Evolutionary conservation across 1,140 invertebrate species (phyloP).

Genomic region (Solenopsis fugax): DNA sequence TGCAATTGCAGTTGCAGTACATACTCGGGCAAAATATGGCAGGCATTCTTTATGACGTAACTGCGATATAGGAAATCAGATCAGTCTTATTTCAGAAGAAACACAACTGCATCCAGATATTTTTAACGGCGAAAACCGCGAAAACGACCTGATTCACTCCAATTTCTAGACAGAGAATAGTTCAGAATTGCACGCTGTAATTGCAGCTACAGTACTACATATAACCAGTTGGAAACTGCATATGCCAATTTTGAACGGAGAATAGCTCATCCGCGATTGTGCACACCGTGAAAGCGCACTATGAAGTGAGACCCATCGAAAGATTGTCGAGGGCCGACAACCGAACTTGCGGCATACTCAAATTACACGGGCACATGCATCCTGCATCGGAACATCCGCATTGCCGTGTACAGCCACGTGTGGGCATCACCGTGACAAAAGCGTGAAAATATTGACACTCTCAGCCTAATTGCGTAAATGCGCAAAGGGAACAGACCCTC

Average conservation of each 20-base stretch:
- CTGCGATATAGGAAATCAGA: background rate
- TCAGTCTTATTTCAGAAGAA: background rate
- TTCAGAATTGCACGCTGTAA: background rate
- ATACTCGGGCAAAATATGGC: background rate
- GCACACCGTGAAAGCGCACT: constrained; percentile 23
- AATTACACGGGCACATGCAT: constrained; percentile 55
- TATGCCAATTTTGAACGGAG: background rate
- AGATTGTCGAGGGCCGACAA: constrained; percentile 32
- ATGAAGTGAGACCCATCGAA: constrained; percentile 27
- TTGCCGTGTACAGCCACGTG: constrained; percentile 21
- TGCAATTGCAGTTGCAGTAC: background rate
- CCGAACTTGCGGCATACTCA: constrained; percentile 30
- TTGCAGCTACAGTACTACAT: too few relatives aligned
- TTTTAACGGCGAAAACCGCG: background rate
- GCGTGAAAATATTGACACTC: background rate
- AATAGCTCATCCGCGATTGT: constrained; percentile 2
- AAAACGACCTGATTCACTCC: background rate
- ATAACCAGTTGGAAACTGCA: background rate
- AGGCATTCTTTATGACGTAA: background rate
- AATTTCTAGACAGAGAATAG: background rate
- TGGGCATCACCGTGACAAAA: background rate
- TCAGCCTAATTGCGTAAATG: background rate
- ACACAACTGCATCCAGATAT: background rate
- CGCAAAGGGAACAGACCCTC: background rate
- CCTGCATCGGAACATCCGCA: constrained; percentile 43